These are phyloP conservation scores for Chesias legatella DNA, from an alignment of 2,888 invertebrate genomes.

Conservation along the genomic window DNA sequence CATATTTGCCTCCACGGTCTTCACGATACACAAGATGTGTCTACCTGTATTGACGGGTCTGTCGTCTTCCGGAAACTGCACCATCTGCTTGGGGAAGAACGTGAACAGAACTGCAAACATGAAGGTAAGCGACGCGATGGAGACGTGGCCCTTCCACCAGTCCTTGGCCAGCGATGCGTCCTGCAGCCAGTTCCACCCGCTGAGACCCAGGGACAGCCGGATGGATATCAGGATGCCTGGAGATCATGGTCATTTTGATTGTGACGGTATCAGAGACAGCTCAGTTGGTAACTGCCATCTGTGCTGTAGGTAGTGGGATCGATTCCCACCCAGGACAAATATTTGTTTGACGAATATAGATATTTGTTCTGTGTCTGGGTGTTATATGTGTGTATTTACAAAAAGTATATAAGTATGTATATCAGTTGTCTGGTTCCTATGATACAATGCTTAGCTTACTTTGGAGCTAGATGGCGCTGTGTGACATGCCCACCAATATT, in stretches of 20 bases:
- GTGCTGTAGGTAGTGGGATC: too few relatives aligned
- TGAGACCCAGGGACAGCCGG: constrained; percentile 61
- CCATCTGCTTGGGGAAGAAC: constrained; percentile 57
- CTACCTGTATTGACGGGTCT: constrained; percentile 7
- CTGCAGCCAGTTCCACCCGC: constrained; percentile 54
- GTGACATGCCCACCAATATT: too few relatives aligned
- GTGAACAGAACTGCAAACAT: constrained; percentile 64
- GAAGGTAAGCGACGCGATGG: constrained; percentile 55
- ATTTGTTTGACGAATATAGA: too few relatives aligned
- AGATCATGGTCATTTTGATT: background rate
- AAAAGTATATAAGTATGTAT: too few relatives aligned
- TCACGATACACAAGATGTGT: background rate
- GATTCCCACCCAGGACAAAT: too few relatives aligned
- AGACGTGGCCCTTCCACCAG: constrained; percentile 67
- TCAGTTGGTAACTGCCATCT: too few relatives aligned
- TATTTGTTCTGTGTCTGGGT: too few relatives aligned
- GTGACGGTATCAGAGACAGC: background rate
- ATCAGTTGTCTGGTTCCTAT: too few relatives aligned
- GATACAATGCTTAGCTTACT: too few relatives aligned
- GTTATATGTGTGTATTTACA: too few relatives aligned
- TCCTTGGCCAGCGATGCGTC: constrained; percentile 44
- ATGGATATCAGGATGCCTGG: constrained; percentile 69
- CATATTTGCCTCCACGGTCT: too few relatives aligned
- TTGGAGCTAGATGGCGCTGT: too few relatives aligned
- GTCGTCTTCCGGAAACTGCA: constrained; percentile 28